Base-by-base conservation (phyloP, 64 coral and sea anemone genomes). In the Astreopora myriophthalma region DNA sequence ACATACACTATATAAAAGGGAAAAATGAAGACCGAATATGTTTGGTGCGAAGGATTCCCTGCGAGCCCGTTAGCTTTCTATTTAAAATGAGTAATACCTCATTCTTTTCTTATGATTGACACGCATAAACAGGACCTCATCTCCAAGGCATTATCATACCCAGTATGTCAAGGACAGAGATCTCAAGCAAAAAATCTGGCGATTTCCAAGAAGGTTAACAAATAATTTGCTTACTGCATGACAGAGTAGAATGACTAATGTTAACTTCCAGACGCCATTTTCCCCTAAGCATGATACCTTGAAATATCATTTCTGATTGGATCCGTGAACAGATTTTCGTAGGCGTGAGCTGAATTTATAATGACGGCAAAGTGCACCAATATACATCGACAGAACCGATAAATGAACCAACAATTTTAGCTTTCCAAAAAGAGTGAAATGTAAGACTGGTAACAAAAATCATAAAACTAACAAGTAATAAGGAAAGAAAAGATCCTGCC, bases 171-270 rank as follows among this genome's bases (percentile, higher is more conserved):
- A 64, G 79, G 33, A 83, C 79, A 83, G 31, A 61, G 79, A 37
- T 31, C 55, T 83, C 79, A 83, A 83, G 79, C 52, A 83, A 83
- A 83, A 83, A 83, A 83, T 83, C 79, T 64, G 79, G 23, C 57
- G 79, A 83, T 83, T 83, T 83, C 79, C 79, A 83, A 83, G 31
- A 83, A 83, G 79, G 79, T 83, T 83, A 83, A 83, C 55, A 83
- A 63, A n/a, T 64, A 83, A 38, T 64, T 83, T 83, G 22, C 32
- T 83, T 83, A 25, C 22, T 83, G 79, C 79, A 83, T 83, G 79
- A 57, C 55, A 37, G 20, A 65, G 30, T 65, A 78, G 22, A 82
- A 36, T 83, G 35, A 52, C 19, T 55, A 55, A 13, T 14, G 51
- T 16, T 55, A 16, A 19, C 51, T 55, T 19, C 3, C 51, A 22